Evolutionary conservation across 2,888 invertebrate species (phyloP), one percentile per base, ranked within the genome.

Genomic region (Heliconius charithonia): DNA sequence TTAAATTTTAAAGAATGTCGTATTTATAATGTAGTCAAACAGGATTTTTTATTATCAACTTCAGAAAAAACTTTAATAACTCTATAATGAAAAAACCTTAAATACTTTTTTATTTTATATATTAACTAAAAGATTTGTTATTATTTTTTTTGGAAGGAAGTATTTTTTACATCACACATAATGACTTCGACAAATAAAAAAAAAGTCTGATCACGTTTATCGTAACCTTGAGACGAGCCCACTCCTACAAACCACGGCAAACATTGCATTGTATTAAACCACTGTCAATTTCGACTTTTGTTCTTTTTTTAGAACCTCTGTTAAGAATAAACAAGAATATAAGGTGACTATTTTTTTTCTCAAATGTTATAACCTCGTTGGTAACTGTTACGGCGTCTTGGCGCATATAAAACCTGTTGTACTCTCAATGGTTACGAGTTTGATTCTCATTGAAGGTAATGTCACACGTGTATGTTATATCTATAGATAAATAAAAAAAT

Each of bases 171-270:
- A 70, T 81, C 79, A 78, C 83, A 80, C 25, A 80, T 83, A 85
- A 85, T 85, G 86, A 79, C 73, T 75, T n/a, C 37, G 56, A 75
- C 81, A 87, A 88, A 32, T 32, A 90, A 88, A 87, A 88, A 90
- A 88, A 89, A 85, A 86, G 86, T 88, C 86, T 83, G 86, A 87
- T 89, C 89, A 90, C 90, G 90, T 87, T 84, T 83, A 76, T 77
- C 65, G 83, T 87, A 88, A 85, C 92, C 92, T 91, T 92, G 90
- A 87, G 89, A 87, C 88, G 84, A 88, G 87, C 87, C 87, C 87
- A 87, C 88, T 81, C 80, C 80, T 81, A 81, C 80, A 29, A 63
- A 63, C 70, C 67, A 27, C 41, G 80, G 78, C 83, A 80, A 81
- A 85, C 84, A 84, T 86, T 85, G 83, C 83, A 82, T 83, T 82